Base-by-base conservation (phyloP, 2,888 invertebrate genomes). In the Chirona hameri region DNA sequence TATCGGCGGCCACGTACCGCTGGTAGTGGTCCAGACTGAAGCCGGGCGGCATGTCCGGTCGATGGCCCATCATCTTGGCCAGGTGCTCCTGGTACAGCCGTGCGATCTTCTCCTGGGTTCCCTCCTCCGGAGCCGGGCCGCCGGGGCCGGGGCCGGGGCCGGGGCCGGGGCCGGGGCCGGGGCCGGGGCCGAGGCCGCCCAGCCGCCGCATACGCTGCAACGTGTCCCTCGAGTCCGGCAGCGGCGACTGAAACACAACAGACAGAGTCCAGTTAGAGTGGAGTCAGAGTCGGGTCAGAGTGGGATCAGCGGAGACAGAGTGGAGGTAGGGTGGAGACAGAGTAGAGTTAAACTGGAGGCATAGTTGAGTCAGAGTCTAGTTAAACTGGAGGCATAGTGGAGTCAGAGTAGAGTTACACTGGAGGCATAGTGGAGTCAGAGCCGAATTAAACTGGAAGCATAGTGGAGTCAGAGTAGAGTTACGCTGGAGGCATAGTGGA, bases 1-100 rank as follows among this genome's bases (percentile, higher is more conserved):
- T 39, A 39, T 39, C 39, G 39, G 18, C 39, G 39, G 18, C 1
- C 1, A 52, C 52, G 52, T 52, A 76, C 76, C 76, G 76, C 76
- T 76, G 76, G 46, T 46, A 76, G 24, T 76, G 76, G 76, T 76
- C 76, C 0, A 76, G 39, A 10, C 76, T 24, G 76, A 27, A 76
- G 76, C 39, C 76, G 46, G 76, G 76, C 24, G 76, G 5, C 76
- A 76, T 39, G 7, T 76, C 76, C 10, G 76, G 76, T 24, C 76
- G 76, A 24, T 76, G 76, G 1, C 76, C 79, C 92, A 97, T 96
- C 83, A 99, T 91, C 88, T 98, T 98, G 83, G 95, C 94, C 84
- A 98, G 90, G 88, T 98, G 97, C 88, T 97, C 97, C 87, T 98
- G 97, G 88, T 98, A 98, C 87, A 98, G 95, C 87, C 96, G 92